phyloP scores from a whole-genome alignment of 2,888 invertebrate genomes.

The Stramonita haemastoma region DNA sequence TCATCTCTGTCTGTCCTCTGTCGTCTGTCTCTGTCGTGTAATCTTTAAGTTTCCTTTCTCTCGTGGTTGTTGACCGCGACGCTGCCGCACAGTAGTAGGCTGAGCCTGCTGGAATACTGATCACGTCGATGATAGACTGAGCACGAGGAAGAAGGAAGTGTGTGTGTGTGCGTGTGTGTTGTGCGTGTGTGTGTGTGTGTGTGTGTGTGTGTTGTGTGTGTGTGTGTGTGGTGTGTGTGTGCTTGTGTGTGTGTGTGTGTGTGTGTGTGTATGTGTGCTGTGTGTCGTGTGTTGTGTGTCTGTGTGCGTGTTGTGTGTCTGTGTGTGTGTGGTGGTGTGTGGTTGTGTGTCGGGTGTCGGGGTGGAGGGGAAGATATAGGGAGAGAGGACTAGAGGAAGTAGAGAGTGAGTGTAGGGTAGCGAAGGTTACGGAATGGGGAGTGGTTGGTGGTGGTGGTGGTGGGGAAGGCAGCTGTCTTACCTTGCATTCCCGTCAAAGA shows the following conservation, averaged over 20 bases:
- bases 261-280: not conserved
- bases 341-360: not conserved
- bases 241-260: not conserved
- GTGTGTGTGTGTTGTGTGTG: not conserved
- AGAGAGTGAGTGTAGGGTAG: not conserved
- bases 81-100: too few relatives aligned
- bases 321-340: not conserved
- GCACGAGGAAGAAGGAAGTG: too few relatives aligned
- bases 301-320: not conserved
- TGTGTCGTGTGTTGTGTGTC: not conserved
- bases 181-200: not conserved
- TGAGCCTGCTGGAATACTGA: too few relatives aligned
- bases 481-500: not conserved
- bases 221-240: not conserved
- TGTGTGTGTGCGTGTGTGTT: not conserved
- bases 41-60: not conserved
- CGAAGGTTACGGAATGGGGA: not conserved
- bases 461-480: not conserved
- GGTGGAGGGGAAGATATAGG: not conserved
- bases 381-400: not conserved
- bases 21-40: not conserved
- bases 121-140: too few relatives aligned
- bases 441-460: not conserved
- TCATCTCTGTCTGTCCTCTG: too few relatives aligned
- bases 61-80: not conserved